Base-by-base conservation (phyloP, 1,140 invertebrate genomes). In the Tribolium castaneum region DNA sequence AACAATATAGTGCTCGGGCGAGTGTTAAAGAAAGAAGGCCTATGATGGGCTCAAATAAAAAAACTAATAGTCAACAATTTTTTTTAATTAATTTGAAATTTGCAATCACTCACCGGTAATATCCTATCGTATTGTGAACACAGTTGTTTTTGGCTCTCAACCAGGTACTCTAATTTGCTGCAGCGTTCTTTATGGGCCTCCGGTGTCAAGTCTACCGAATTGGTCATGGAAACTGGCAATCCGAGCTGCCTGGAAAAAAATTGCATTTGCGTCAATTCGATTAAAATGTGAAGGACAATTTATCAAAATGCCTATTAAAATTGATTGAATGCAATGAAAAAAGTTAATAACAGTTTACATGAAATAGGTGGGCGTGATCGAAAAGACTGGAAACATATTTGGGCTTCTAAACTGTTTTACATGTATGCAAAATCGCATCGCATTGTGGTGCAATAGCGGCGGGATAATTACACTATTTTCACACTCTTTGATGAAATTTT, bases 81-180 rank as follows among this genome's bases (percentile, higher is more conserved):
- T 14, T 2, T 14, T 6, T 1, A 66, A 66, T 25, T 25, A 30
- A 66, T 34, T 10, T 34, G 25, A 10, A 7, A 7, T 39, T 10
- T 14, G 12, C 51, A 14, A 1, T 6, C n/a, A 85, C 85, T 83
- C 80, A 86, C 85, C 4, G 84, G 83, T 78, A 86, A 80, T 70
- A 91, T 89, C 83, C 78, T 84, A 78, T 90, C 89, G 49, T 88
- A 89, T 12, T 89, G 84, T 75, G 88, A 84, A 81, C 90, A 92
- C 3, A 92, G 82, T 77, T 90, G 87, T 79, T 90, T 90, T 83
- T 92, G 91, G 75, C 88, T 86, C 50, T 90, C 89, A 2, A 87
- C 88, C 19, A 91, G 84, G 73, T 88, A 91, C 51, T 89, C 88
- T 56, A 91, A 82, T 73, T 89, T 87, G 52, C 90, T 88, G 73